Evolutionary conservation across 2,113 vertebrate genomes (phyloP), one percentile per base, ranked within the genome.

Genomic region (Rostratula benghalensis): DNA sequence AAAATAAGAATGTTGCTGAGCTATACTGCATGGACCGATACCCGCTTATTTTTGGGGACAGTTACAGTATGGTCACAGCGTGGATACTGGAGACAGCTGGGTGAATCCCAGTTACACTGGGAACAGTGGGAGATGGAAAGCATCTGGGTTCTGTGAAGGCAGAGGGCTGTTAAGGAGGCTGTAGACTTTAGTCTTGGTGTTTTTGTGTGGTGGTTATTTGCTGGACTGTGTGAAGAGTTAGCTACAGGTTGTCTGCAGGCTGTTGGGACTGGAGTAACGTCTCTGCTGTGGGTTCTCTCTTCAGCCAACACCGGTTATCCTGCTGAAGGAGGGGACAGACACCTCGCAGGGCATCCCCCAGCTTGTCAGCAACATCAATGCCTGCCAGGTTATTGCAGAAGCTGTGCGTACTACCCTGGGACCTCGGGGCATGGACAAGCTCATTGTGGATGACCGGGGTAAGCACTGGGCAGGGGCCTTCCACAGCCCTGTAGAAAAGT

Each of bases 351-450:
- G 99, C 13, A 97, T 99, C 65, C 99, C 99, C 1, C 99, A 99
- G 98, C 99, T 99, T 6, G 94, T 99, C 93, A 99, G 99, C 87
- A 99, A 99, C 98, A 99, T 99, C 98, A 99, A 98, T 94, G 99
- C 99, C 90, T 99, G 99, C 97, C 99, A 99, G 98, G 99, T 99
- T 61, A 99, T 99, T 8, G 98, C 99, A 0, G 99, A 99, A 97
- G 99, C 99, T 0, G 99, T 99, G 68, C 98, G 99, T 84, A 99
- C 99, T 77, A 99, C 99, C 10, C 98, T 99, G 64, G 99, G 99
- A 10, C 99, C 99, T 30, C 98, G 99, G 13, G 99, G 99, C 82
- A 99, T 99, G 99, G 99, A 99, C 98, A 99, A 99, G 87, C 99
- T 99, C 79, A 99, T 99, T 48, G 99, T 99, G 68, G 99, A 99